A percentile compares a stretch with the other conserved stretches of the same genome.
phyloP scores from a whole-genome alignment of 2,113 vertebrate species.

The Orthonyx spaldingii region DNA sequence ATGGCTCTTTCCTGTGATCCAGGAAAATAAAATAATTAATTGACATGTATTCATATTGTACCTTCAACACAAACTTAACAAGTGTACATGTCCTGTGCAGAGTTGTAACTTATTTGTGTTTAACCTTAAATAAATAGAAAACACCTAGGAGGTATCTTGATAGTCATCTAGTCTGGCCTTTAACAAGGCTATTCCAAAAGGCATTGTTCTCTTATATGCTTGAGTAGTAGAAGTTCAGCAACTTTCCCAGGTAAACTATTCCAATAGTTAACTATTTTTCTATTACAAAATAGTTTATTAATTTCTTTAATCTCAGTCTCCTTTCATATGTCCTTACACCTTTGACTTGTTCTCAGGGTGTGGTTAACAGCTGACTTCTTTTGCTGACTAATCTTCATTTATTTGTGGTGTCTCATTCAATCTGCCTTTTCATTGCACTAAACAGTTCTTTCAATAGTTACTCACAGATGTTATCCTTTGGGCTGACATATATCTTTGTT shows the following conservation, averaged over 20 bases:
- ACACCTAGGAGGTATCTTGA: background rate
- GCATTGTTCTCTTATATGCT: background rate
- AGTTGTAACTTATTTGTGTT: background rate
- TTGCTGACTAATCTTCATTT: background rate
- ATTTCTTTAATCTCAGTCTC: background rate
- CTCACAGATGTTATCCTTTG: background rate
- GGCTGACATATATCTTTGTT: background rate
- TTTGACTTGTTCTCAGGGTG: background rate
- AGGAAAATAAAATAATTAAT: background rate
- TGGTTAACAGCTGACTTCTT: background rate
- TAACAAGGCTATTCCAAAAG: background rate
- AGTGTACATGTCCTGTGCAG: no score
- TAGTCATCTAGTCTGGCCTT: background rate
- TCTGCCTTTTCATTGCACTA: background rate
- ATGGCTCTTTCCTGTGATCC: background rate
- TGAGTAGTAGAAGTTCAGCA: background rate
- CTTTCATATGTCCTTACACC: background rate
- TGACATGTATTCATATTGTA: background rate
- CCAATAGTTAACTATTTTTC: background rate
- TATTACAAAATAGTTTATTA: background rate
- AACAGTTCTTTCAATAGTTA: background rate
- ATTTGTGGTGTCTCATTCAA: background rate
- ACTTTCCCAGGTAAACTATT: background rate
- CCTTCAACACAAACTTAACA: background rate
- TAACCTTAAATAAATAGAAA: background rate